These are phyloP conservation scores for Labroides dimidiatus DNA, from an alignment of 2,797 vertebrate genomes.

Conservation along the genomic window DNA sequence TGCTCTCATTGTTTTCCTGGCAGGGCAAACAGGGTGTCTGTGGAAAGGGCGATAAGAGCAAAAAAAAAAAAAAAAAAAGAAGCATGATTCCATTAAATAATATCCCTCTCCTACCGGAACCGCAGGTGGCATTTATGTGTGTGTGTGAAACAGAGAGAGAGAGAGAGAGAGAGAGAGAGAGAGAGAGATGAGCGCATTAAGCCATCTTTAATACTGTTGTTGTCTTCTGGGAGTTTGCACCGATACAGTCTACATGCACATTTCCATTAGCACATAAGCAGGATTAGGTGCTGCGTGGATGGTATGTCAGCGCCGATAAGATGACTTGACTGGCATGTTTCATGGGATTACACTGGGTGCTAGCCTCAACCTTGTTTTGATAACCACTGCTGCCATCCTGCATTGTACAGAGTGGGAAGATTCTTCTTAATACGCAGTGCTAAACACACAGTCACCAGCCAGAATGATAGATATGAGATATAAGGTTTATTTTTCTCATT, in stretches of 20 bases:
- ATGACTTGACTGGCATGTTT: conserved; percentile 59
- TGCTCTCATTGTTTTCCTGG: conserved; percentile 71
- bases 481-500: conserved; percentile 31
- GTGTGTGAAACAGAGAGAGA: background rate
- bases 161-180: conserved; percentile 11
- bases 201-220: conserved; percentile 54
- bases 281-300: conserved; percentile 69
- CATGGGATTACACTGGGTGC: conserved; percentile 52
- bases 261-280: conserved; percentile 65
- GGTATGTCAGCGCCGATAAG: conserved; percentile 66
- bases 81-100: conserved; percentile 68
- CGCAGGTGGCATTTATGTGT: conserved; percentile 35
- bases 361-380: conserved; percentile 32
- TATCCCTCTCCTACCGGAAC: conserved; percentile 51
- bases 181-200: conserved; percentile 49
- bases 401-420: background rate
- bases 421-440: conserved; percentile 5
- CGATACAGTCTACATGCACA: conserved; percentile 42
- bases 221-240: conserved; percentile 54
- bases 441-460: background rate
- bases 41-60: conserved; percentile 66
- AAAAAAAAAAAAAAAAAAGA: conserved; percentile 38
- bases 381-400: conserved; percentile 38
- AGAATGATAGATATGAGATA: background rate
- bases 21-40: conserved; percentile 67